Base-by-base conservation (phyloP, 2,797 vertebrate genomes). In the Spheniscus humboldti region DNA sequence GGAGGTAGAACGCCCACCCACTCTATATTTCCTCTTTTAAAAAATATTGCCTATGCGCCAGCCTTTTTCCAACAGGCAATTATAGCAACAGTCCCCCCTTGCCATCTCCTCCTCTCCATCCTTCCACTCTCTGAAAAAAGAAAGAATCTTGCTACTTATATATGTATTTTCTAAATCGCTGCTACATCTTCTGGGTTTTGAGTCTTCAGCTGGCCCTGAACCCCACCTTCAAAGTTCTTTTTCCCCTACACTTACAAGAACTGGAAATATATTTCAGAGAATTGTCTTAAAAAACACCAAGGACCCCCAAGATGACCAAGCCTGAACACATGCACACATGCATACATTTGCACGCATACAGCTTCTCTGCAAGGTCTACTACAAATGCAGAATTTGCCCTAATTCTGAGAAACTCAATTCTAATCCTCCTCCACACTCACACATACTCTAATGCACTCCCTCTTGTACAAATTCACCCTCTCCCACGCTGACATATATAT, bases 401-500 rank as follows among this genome's bases (percentile, higher is more conserved):
- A 85, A 91, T 94, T 97, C 84, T 74, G 78, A 77, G 77, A 91
- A 95, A 72, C 31, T 85, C 52, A 71, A 66, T 88, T 86, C 59
- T 64, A 88, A 83, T 55, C 67, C 83, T 96, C 94, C 95, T 95
- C 96, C 86, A 64, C 90, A 81, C 39, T 96, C 92, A 85, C 92
- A 87, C 84, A 64, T 85, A 91, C 52, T 85, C 86, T 79, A 93
- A 92, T 94, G 89, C 56, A 77, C 95, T 91, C 94, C 91, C 28
- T 79, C 91, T 87, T 92, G 84, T 93, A 94, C 0, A 2, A 91
- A 89, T 82, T 57, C 72, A 80, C 78, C 74, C 53, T 89, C 95
- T 94, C 96, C 96, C 87, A 95, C 81, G 1, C 94, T 95, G 89
- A 83, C 91, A 91, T 63, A 94, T 41, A 96, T 94, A 94, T 91